phyloP scores from a whole-genome alignment of 2,113 vertebrate genomes.

The Apodemus sylvaticus region DNA sequence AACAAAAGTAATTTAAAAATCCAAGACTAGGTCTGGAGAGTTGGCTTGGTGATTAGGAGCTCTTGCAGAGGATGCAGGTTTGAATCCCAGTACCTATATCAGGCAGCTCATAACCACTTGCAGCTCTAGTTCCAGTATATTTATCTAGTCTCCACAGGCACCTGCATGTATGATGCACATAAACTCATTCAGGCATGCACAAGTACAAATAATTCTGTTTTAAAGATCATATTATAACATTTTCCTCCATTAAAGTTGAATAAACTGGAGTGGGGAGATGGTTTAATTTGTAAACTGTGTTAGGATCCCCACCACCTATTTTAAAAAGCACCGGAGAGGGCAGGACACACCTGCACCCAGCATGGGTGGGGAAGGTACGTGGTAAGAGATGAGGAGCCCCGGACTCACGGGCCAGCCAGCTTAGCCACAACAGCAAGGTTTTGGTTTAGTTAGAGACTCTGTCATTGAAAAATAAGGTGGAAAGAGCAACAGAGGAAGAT shows the following conservation, averaged over 20 bases:
- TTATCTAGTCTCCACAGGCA: background rate
- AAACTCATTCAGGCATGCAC: background rate
- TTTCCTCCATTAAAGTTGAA: background rate
- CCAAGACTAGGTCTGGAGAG: background rate
- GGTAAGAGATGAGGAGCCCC: background rate
- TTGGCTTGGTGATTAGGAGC: background rate
- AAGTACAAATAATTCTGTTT: background rate
- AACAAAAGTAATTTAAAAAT: slow-evolving; percentile 49
- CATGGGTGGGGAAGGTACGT: background rate
- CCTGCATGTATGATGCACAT: background rate
- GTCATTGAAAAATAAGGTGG: background rate
- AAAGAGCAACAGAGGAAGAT: background rate
- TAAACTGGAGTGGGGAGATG: background rate
- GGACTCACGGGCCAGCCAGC: background rate
- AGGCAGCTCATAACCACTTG: background rate
- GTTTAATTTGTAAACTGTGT: background rate
- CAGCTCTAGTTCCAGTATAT: background rate
- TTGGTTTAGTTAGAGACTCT: background rate
- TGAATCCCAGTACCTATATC: background rate
- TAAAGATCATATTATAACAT: background rate
- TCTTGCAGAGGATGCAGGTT: background rate
- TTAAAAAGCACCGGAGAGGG: background rate
- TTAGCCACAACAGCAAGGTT: background rate
- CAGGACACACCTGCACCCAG: background rate
- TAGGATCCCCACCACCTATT: background rate